Conservation (phyloP, 2,797 vertebrate genomes). For the Macropus fuliginosus region DNA sequence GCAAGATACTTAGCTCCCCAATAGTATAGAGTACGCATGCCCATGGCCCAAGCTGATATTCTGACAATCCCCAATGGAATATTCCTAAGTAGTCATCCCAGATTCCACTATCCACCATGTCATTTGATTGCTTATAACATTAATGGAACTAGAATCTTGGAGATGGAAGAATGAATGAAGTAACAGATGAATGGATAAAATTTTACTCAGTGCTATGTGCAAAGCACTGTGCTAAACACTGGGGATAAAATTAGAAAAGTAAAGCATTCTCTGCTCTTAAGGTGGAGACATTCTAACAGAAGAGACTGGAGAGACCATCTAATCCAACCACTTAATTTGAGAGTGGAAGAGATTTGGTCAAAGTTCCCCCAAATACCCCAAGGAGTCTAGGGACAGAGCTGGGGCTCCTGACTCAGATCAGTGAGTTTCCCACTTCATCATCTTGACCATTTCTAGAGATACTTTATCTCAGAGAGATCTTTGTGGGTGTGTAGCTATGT, state of each 20-base stretch:
- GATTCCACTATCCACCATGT: not conserved
- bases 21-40: not conserved
- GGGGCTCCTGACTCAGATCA: not conserved
- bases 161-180: not conserved
- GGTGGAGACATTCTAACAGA: not conserved
- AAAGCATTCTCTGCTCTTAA: not conserved
- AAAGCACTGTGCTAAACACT: not conserved
- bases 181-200: not conserved
- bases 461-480: not conserved
- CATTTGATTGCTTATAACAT: not conserved
- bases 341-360: not conserved
- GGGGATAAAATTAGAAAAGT: not conserved
- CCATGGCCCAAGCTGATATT: not conserved
- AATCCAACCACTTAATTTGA: not conserved
- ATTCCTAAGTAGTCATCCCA: not conserved
- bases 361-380: not conserved
- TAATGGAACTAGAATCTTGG: not conserved
- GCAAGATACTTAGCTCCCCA: not conserved
- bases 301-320: not conserved
- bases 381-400: not conserved
- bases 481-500: not conserved
- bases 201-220: not conserved
- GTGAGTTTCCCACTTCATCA: not conserved
- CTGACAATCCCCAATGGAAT: not conserved
- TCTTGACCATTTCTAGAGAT: not conserved